Base-by-base conservation (phyloP, 2,888 invertebrate genomes). In the Tiphia femorata region DNA sequence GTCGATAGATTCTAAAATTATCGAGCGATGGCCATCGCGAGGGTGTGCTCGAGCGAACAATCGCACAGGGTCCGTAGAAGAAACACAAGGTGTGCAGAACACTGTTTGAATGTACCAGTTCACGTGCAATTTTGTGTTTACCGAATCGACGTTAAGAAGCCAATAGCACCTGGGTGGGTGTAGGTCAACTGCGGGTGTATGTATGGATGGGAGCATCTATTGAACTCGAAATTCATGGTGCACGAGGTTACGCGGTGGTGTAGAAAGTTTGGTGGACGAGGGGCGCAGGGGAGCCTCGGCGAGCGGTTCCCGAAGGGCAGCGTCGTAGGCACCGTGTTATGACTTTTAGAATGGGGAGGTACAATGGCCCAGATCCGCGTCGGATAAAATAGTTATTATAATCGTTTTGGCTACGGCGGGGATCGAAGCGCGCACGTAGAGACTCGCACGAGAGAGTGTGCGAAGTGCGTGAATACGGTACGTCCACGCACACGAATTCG, bases 361-460 rank as follows among this genome's bases (percentile, higher is more conserved):
- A 83, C 83, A 83, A 83, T 83, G 80, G 81, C 69, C 78, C 80
- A 82, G 83, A 83, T 83, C 80, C 73, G 72, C 75, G 76, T 76
- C 76, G 79, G 82, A 83, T 82, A 83, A 83, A 83, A 82, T 82
- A 81, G 82, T 82, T 82, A 81, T 83, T 82, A 82, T 82, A 81
- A 82, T 81, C 80, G 79, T 81, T 79, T 78, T 78, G 76, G 75
- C 71, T 71, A 69, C 72, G 76, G 67, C 58, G 40, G 46, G 50
- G 56, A 68, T 68, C 62, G 68, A 70, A 49, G 43, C 49, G n/a
- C n/a, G n/a, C n/a, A n/a, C n/a, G 21, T 35, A 30, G 23, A 44
- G 19, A 35, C 25, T 44, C 29, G 27, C 2, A 7, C 35, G 30
- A 25, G 38, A 12, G 23, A 20, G 30, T 30, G 29, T 29, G 43